A percentile compares a stretch with the other conserved stretches of the same genome.
These are phyloP conservation scores for Coregonus clupeaformis DNA, from an alignment of 2,113 vertebrate species.

Conservation along the genomic window DNA sequence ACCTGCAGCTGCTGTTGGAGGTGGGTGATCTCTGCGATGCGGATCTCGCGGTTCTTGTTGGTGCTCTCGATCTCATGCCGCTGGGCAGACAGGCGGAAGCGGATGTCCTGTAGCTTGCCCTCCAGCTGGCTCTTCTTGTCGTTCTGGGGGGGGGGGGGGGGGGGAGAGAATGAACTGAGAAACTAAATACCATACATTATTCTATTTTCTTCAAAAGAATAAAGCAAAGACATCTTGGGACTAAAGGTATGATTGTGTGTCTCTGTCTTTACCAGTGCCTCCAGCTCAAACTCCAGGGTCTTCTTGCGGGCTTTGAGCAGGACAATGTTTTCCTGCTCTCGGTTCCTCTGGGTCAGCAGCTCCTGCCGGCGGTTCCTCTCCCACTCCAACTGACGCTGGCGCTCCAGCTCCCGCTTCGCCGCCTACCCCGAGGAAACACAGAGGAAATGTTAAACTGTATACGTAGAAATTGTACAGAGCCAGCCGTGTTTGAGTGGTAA, in stretches of 20 bases:
- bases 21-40: constrained; percentile 94
- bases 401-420: constrained; percentile 93
- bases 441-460: background rate
- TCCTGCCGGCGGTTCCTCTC: constrained; percentile 94
- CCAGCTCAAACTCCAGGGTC: constrained; percentile 95
- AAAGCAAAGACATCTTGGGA: too few relatives aligned
- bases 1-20: constrained; percentile 97
- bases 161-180: too few relatives aligned
- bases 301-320: constrained; percentile 96
- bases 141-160: constrained; percentile 70
- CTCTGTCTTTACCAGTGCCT: constrained; percentile 82
- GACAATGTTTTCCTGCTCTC: constrained; percentile 95
- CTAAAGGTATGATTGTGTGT: background rate
- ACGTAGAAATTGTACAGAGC: too few relatives aligned
- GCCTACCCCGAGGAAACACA: constrained; percentile 70
- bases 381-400: constrained; percentile 95
- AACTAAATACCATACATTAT: too few relatives aligned
- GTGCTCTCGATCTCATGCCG: constrained; percentile 95
- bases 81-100: constrained; percentile 88
- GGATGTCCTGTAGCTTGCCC: constrained; percentile 94
- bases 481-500: too few relatives aligned
- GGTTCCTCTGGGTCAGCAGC: constrained; percentile 91
- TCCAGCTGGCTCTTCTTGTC: constrained; percentile 95
- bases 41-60: constrained; percentile 89
- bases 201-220: too few relatives aligned